phyloP scores from a whole-genome alignment of 92 coral and sea anemone species.

The Desmophyllum pertusum region DNA sequence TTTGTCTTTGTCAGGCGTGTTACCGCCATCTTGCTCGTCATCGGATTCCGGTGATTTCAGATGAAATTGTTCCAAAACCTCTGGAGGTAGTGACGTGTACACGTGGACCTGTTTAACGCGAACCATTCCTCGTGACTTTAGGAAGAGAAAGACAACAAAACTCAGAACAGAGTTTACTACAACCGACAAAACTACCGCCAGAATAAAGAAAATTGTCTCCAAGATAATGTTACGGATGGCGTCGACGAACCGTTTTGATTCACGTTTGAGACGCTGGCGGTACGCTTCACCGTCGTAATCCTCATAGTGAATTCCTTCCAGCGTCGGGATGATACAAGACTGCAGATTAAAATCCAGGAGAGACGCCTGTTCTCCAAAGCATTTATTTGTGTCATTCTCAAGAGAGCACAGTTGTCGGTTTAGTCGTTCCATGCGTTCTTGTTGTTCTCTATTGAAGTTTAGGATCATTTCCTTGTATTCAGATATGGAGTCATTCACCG shows the following conservation, averaged over 20 bases:
- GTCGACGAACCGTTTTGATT: constrained; percentile 78
- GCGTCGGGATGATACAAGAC: constrained; percentile 63
- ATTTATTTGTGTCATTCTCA: constrained; percentile 25
- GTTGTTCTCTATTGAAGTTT: constrained; percentile 65
- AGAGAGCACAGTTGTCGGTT: constrained; percentile 62
- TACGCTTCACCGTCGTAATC: constrained; percentile 64
- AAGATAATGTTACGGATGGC: constrained; percentile 73
- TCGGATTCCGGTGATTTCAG: constrained; percentile 24
- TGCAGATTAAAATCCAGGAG: constrained; percentile 57
- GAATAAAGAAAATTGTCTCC: constrained; percentile 67
- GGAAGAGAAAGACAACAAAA: constrained; percentile 54
- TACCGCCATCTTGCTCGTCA: constrained; percentile 13
- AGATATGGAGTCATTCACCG: constrained; percentile 44
- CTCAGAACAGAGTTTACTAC: constrained; percentile 29
- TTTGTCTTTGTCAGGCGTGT: constrained; percentile 18
- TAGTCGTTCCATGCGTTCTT: constrained; percentile 50
- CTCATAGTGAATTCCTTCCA: constrained; percentile 51
- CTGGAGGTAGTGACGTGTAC: constrained; percentile 68
- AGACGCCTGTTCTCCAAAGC: constrained; percentile 24
- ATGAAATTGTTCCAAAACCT: constrained; percentile 57
- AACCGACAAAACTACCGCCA: constrained; percentile 41
- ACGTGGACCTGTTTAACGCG: constrained; percentile 67
- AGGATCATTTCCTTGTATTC: constrained; percentile 52
- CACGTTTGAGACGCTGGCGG: constrained; percentile 67
- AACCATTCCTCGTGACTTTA: constrained; percentile 84